phyloP scores from a whole-genome alignment of 2,888 invertebrate genomes.

The Pristionchus exspectatus region DNA sequence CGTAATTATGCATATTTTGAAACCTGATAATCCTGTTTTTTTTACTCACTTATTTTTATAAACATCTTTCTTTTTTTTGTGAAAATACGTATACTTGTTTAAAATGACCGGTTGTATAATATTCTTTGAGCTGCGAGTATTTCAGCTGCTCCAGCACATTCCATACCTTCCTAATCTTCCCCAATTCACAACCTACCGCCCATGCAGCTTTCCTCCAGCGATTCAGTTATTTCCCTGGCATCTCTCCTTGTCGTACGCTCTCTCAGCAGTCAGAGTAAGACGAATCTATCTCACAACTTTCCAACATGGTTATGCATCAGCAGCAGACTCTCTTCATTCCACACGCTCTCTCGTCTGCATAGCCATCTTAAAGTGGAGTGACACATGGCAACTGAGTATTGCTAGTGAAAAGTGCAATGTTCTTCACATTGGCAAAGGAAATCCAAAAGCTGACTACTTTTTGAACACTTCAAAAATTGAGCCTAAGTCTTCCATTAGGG shows the following conservation, averaged over 20 bases:
- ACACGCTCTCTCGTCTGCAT: neutral
- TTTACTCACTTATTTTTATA: neutral
- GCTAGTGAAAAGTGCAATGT: too few relatives aligned
- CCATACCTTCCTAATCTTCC: neutral
- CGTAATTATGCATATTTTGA: neutral
- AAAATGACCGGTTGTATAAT: too few relatives aligned
- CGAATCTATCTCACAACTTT: neutral
- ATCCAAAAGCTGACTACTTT: too few relatives aligned
- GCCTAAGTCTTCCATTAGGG: too few relatives aligned
- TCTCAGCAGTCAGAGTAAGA: neutral
- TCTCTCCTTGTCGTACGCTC: neutral
- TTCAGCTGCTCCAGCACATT: neutral
- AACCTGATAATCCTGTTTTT: too few relatives aligned
- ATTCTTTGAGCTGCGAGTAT: too few relatives aligned
- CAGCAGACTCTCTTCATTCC: neutral
- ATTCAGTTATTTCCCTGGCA: neutral
- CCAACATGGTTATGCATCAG: neutral
- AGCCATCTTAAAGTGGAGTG: too few relatives aligned
- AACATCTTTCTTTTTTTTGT: too few relatives aligned
- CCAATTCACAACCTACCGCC: neutral
- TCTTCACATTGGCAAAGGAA: too few relatives aligned
- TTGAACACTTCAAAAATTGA: too few relatives aligned
- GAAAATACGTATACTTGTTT: too few relatives aligned
- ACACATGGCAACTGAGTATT: too few relatives aligned
- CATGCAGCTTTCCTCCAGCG: neutral